Base-by-base conservation (phyloP, 2,888 invertebrate genomes). In the Nephrocerus scutellatus region DNA sequence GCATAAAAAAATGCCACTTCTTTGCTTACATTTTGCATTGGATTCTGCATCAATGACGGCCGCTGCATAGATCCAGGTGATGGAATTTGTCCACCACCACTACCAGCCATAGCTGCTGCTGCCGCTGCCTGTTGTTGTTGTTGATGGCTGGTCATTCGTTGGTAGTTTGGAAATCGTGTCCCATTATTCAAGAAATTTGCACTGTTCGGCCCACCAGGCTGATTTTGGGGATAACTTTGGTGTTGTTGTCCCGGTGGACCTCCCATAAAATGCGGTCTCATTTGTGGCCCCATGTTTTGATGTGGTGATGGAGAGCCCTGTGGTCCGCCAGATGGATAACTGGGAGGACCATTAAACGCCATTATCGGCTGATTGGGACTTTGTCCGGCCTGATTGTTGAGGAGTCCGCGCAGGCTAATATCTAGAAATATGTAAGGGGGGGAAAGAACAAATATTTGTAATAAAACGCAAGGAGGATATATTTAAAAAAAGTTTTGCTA, bases 71-170 rank as follows among this genome's bases (percentile, higher is more conserved):
- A 51, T 35, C 59, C 65, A 35, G 61, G 63, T 6, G 63, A 62
- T 2, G 66, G 63, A 48, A 65, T 63, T 49, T 65, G 65, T 12
- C 52, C 57, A 5, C 49, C 56, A n/a, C 52, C 52, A 21, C 54
- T 51, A 51, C 71, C 64, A 10, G 70, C 70, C 60, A 60, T 59
- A 15, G 60, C 60, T 23, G 61, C 62, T 12, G 53, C 61, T 6
- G 60, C 62, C 25, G 62, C 62, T n/a, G n/a, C n/a, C 46, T 73
- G 73, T 12, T 78, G 78, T 62, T 79, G 79, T 47, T 76, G 76
- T 2, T 76, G 78, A 67, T 79, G 79, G 47, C 54, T 65, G 9
- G 77, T 60, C 62, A 65, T 60, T 47, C 70, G 62, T 53, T 64
- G 66, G 50, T 63, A 66, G 47, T 58, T 60, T 45, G 65, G 68